Base-by-base conservation (phyloP, 2,888 invertebrate species). In the Alloscopus bannaensis region DNA sequence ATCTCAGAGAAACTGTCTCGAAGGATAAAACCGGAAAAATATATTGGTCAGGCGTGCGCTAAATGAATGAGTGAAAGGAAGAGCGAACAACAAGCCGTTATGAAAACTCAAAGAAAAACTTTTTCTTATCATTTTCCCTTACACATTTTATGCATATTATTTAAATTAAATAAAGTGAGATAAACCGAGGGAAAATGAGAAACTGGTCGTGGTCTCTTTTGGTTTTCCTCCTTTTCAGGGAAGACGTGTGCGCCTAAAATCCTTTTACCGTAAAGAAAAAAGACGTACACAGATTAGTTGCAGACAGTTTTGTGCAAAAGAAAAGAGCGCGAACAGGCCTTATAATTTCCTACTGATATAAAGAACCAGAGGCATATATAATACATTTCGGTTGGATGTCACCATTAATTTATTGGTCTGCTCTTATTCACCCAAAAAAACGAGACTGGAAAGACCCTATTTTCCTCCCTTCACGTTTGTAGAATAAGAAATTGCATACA, bases 381-480 rank as follows among this genome's bases (percentile, higher is more conserved):
- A 26, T 29, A 59, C 26, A 29, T 59, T 31, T 28, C 31, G 36
- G 36, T 6, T 36, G 8, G 64, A 26, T 42, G 73, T 75, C 65
- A 47, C 47, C 73, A 55, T 65, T 75, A 75, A 75, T 75, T 75
- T 75, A 75, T 75, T 75, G 59, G 57, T 6, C 11, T 57, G 29
- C 26, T 47, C 40, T 13, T 64, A 28, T 64, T 26, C 64, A 45
- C n/a, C n/a, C n/a, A n/a, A n/a, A n/a, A n/a, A n/a, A n/a, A n/a
- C 24, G 26, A 64, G 45, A 42, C 64, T n/a, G n/a, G n/a, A 24
- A 13, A 36, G 36, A 36, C 36, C 6, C 36, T 16, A 18, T n/a
- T 13, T 50, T n/a, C 18, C 20, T 50, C 20, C 50, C n/a, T 18
- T 13, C 50, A 8, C 50, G 4, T 16, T 4, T 18, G 4, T 47